These are phyloP conservation scores for Cyclopterus lumpus DNA, from an alignment of 2,797 vertebrate genomes.

Conservation along the genomic window DNA sequence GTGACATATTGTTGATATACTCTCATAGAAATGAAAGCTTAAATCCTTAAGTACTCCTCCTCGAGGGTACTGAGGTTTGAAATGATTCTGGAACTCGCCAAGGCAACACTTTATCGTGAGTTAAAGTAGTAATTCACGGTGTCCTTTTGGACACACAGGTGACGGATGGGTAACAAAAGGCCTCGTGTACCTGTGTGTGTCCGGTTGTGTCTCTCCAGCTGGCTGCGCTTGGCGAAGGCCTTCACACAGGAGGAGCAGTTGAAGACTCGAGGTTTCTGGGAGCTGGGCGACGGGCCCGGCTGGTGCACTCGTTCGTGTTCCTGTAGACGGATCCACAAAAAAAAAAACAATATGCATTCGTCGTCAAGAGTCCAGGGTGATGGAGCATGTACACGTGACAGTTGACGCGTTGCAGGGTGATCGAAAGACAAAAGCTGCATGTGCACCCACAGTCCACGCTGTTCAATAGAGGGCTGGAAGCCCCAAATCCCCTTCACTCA, in stretches of 20 bases:
- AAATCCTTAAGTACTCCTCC: too few relatives aligned
- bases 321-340: conserved; percentile 68
- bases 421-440: too few relatives aligned
- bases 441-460: too few relatives aligned
- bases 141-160: neutral
- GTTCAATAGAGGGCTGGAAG: neutral
- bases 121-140: neutral
- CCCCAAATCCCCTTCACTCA: neutral
- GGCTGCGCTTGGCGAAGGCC: conserved; percentile 97
- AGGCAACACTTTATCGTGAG: neutral
- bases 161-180: too few relatives aligned
- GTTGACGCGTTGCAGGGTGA: neutral
- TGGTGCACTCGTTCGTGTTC: conserved; percentile 96
- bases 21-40: too few relatives aligned
- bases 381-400: neutral
- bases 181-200: conserved; percentile 93
- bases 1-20: too few relatives aligned
- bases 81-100: neutral
- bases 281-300: conserved; percentile 92
- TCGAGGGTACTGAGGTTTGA: neutral
- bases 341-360: neutral
- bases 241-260: conserved; percentile 93
- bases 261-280: conserved; percentile 94
- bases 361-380: neutral
- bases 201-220: conserved; percentile 95